These are phyloP conservation scores for Melospiza melodia DNA, from an alignment of 2,113 vertebrate species.

Conservation along the genomic window DNA sequence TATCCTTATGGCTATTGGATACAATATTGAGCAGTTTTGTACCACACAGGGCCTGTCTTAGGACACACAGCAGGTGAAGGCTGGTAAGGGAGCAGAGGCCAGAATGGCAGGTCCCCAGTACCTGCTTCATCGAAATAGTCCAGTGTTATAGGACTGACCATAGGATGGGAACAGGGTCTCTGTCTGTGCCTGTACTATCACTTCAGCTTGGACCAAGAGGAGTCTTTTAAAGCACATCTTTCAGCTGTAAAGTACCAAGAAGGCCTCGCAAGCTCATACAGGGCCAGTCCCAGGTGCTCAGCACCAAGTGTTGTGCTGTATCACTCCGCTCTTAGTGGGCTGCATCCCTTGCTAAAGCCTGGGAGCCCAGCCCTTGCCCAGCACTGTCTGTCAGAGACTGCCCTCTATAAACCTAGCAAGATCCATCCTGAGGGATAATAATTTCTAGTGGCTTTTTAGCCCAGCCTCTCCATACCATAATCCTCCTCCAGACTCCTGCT, in stretches of 20 bases:
- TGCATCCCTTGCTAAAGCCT: not conserved
- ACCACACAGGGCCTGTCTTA: not conserved
- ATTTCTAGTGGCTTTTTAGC: fast-evolving
- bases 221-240: not conserved
- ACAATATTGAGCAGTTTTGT: not conserved
- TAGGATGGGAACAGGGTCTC: not conserved
- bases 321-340: not conserved
- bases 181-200: not conserved
- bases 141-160: not conserved
- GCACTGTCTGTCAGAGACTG: not conserved
- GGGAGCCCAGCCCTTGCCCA: not conserved
- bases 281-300: not conserved
- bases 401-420: not conserved
- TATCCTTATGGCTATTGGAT: not conserved
- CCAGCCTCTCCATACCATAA: not conserved
- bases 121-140: not conserved
- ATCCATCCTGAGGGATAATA: not conserved
- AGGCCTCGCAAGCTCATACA: not conserved
- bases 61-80: not conserved
- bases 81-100: not conserved
- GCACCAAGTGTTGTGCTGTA: not conserved
- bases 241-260: not conserved
- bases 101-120: not conserved
- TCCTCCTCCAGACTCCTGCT: not conserved
- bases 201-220: not conserved